Percentiles rank a stretch among this genome's conserved stretches.
phyloP scores from a whole-genome alignment of 1,140 invertebrate species.

The Zaprionus ornatus region DNA sequence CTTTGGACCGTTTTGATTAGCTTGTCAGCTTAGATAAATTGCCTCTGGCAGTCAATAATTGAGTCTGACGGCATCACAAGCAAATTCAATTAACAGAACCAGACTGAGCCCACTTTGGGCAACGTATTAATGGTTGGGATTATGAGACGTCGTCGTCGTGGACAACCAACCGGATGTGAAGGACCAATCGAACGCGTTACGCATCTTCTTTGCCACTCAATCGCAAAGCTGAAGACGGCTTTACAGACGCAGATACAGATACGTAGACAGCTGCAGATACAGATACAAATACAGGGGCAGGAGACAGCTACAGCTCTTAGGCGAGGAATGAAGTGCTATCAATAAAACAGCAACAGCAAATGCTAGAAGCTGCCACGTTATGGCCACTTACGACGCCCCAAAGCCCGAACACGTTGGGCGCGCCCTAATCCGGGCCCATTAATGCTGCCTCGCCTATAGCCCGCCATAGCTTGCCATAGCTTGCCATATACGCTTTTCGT shows the following conservation, averaged over 20 bases:
- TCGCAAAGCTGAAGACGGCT: conserved; percentile 7
- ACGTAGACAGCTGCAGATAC: conserved; percentile 18
- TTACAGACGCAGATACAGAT: neutral
- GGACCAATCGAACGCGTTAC: conserved; percentile 55
- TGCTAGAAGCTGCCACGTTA: conserved; percentile 37
- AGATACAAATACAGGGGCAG: neutral
- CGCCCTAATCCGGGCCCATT: conserved; percentile 59
- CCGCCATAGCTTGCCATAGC: neutral
- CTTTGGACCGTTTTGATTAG: conserved; percentile 60
- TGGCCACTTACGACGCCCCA: conserved; percentile 49
- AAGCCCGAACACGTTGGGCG: conserved; percentile 44
- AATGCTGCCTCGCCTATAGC: conserved; percentile 27
- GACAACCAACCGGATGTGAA: neutral
- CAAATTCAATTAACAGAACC: conserved; percentile 55
- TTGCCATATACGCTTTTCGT: neutral
- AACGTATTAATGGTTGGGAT: conserved; percentile 52
- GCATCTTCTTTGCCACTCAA: conserved; percentile 28
- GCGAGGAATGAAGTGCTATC: conserved; percentile 58
- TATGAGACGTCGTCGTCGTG: conserved; percentile 43
- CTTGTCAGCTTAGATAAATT: conserved; percentile 66
- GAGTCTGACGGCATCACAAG: conserved; percentile 19
- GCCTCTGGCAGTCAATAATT: conserved; percentile 55
- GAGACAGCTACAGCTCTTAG: neutral
- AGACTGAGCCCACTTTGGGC: conserved; percentile 35
- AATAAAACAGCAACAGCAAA: conserved; percentile 43